Conservation (phyloP, 2,888 invertebrate genomes). For the Nemotelus pantherinus region DNA sequence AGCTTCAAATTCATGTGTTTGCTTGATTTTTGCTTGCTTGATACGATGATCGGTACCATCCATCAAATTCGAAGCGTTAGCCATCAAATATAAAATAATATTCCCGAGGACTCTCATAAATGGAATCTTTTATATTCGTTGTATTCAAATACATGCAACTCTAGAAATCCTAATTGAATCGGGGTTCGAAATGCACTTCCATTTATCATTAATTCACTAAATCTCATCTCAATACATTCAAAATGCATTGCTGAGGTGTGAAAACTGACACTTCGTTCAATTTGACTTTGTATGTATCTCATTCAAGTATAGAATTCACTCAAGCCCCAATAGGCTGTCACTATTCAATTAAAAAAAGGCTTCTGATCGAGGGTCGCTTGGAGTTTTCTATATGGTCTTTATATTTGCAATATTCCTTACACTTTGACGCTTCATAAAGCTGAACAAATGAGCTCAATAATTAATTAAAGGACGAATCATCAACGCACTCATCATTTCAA, state of each 20-base stretch:
- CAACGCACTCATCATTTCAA: conserved; percentile 21
- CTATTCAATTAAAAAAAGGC: conserved; percentile 18
- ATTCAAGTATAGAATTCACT: conserved; percentile 13
- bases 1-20: no score
- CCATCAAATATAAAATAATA: no score
- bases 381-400: neutral
- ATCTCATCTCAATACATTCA: conserved; percentile 8
- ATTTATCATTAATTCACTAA: neutral
- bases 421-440: conserved; percentile 41
- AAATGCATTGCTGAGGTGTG: conserved; percentile 39
- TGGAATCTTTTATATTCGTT: no score
- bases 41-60: no score
- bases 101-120: no score
- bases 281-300: conserved; percentile 28
- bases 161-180: no score
- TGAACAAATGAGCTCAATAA: conserved; percentile 44
- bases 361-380: neutral
- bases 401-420: conserved; percentile 39
- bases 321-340: neutral
- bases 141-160: no score
- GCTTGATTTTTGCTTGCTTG: no score
- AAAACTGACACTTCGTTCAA: conserved; percentile 45
- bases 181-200: no score
- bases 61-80: no score
- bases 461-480: conserved; percentile 44